Percentiles rank a stretch among this genome's conserved stretches.
Conservation (phyloP, 1,140 invertebrate species). For the Charaxes varanes region DNA sequence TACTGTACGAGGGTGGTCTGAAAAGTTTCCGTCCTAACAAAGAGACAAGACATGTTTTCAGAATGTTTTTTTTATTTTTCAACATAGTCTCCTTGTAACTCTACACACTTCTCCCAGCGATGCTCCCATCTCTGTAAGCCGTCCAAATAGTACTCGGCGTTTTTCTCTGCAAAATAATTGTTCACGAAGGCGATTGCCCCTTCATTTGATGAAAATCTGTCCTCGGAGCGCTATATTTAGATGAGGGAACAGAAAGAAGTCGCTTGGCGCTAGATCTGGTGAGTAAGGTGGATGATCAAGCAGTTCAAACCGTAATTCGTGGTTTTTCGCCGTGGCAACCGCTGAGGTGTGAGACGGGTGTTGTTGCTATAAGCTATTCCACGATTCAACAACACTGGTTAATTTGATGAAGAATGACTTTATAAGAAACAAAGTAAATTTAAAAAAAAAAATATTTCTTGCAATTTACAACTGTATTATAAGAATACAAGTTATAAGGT, state of each 20-base stretch:
- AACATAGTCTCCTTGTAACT: slow-evolving; percentile 15
- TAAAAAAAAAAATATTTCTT: background rate
- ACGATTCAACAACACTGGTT: too few species aligned
- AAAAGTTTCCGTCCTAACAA: slow-evolving; percentile 14
- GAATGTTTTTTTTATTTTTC: slow-evolving; percentile 6
- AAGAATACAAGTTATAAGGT: too few species aligned
- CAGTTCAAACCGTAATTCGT: slow-evolving; percentile 49
- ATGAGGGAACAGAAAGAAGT: slow-evolving; percentile 33
- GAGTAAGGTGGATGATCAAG: slow-evolving; percentile 49
- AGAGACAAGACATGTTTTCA: slow-evolving; percentile 11
- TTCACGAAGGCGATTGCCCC: slow-evolving; percentile 8
- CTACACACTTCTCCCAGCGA: slow-evolving; percentile 16
- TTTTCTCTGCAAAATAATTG: slow-evolving; percentile 15
- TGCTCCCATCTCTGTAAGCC: slow-evolving; percentile 13
- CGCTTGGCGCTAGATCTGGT: slow-evolving; percentile 31
- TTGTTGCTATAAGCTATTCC: too few species aligned
- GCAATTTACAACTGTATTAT: too few species aligned
- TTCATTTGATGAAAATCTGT: background rate
- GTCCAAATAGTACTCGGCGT: slow-evolving; percentile 16
- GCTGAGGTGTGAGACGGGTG: slow-evolving; percentile 29
- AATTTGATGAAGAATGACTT: too few species aligned
- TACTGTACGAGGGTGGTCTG: slow-evolving; percentile 10
- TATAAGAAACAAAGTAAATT: background rate
- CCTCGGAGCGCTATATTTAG: background rate
- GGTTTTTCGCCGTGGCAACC: slow-evolving; percentile 35